Conservation (phyloP, 2,113 vertebrate genomes). For the Vulpes lagopus region DNA sequence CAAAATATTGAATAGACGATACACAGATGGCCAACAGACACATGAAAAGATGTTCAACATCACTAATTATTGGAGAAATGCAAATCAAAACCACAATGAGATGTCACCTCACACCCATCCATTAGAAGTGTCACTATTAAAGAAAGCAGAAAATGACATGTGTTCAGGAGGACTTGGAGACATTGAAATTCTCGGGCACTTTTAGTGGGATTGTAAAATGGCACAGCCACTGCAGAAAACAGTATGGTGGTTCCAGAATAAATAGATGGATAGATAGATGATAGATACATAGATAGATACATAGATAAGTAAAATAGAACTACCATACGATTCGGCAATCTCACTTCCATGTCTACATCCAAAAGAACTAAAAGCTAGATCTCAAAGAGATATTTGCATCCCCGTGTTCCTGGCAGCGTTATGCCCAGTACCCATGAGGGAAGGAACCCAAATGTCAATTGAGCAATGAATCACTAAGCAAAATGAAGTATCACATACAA, state of each 20-base stretch:
- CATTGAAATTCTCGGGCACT: background rate
- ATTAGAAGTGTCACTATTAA: background rate
- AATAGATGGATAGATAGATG: background rate
- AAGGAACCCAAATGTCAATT: background rate
- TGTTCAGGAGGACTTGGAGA: background rate
- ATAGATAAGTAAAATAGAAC: background rate
- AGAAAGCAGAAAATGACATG: background rate
- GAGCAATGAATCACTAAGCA: background rate
- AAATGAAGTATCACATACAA: background rate
- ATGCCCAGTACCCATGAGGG: background rate
- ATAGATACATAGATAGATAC: background rate
- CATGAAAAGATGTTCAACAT: conserved; percentile 12
- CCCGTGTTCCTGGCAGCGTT: background rate
- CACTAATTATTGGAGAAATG: background rate
- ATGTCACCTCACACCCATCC: background rate
- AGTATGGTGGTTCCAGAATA: background rate
- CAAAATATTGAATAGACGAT: background rate
- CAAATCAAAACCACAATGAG: background rate
- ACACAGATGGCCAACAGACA: too few species aligned
- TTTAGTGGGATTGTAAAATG: background rate
- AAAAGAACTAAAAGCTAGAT: background rate
- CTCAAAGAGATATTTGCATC: background rate
- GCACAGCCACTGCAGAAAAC: background rate
- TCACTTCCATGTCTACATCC: background rate
- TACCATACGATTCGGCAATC: background rate